A percentile compares a stretch with the other conserved stretches of the same genome.
Evolutionary conservation across 2,797 vertebrate genomes (phyloP).

Genomic region (Tauraco hartlaubi): DNA sequence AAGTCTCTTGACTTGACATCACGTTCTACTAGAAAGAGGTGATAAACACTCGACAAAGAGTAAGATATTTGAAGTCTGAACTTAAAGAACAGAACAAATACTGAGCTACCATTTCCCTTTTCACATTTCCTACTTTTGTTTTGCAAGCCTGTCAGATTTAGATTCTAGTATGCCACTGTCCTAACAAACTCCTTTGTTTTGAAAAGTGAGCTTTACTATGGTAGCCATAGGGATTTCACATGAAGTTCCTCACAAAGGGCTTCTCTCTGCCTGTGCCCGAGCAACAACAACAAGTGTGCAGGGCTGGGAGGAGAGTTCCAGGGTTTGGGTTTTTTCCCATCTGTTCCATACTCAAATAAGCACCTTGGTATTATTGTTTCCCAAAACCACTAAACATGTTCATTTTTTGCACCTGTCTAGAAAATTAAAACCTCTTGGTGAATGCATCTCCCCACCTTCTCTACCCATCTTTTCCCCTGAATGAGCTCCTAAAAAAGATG

Average conservation of each 20-base stretch:
- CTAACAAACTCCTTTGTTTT: background rate
- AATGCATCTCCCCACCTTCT: background rate
- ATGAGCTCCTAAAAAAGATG: background rate
- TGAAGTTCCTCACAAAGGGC: background rate
- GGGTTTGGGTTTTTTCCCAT: background rate
- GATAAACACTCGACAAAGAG: background rate
- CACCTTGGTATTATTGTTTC: background rate
- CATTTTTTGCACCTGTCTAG: rapidly evolving
- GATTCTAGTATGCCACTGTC: background rate
- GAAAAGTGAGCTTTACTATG: background rate
- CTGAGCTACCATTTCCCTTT: background rate
- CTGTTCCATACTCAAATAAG: background rate
- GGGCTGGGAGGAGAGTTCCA: background rate
- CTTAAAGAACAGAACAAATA: rapidly evolving
- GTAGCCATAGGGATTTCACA: background rate
- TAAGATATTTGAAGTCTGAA: background rate
- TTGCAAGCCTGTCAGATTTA: background rate
- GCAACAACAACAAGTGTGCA: background rate
- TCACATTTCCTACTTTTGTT: background rate
- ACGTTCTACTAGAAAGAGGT: rapidly evolving
- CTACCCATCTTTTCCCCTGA: background rate
- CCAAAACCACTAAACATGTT: background rate
- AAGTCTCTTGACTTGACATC: background rate
- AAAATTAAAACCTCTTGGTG: background rate
- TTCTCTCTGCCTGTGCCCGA: no score